Evolutionary conservation across 2,797 vertebrate genomes (phyloP).

Genomic region (Acanthornis magna): DNA sequence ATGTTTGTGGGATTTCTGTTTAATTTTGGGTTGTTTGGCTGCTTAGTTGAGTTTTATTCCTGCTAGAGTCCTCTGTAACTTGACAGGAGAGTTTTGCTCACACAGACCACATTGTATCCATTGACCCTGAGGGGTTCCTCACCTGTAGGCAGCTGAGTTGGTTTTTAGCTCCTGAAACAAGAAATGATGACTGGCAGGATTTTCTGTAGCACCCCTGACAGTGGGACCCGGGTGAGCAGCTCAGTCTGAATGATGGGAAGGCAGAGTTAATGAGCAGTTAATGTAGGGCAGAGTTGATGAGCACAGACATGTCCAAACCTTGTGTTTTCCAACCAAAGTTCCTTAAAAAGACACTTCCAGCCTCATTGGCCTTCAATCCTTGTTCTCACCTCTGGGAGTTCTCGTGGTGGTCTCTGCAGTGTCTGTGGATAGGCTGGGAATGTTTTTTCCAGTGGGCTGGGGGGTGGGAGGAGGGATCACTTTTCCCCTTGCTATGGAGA

Average conservation of each 20-base stretch:
- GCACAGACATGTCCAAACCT: neutral
- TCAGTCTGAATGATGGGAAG: neutral
- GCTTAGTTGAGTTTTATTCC: slow-evolving; percentile 5
- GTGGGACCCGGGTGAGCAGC: neutral
- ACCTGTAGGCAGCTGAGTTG: neutral
- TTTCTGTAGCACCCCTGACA: neutral
- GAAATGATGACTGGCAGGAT: neutral
- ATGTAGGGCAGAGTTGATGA: neutral
- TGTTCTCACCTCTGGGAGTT: slow-evolving; percentile 20
- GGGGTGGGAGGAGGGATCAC: neutral
- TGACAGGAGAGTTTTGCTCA: neutral
- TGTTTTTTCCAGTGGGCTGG: neutral
- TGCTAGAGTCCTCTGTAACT: neutral
- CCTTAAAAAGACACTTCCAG: slow-evolving; percentile 59
- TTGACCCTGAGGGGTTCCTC: neutral
- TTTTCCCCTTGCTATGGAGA: neutral
- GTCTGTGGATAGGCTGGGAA: neutral
- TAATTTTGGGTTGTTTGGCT: neutral
- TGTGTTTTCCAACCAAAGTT: slow-evolving; percentile 72
- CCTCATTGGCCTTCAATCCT: slow-evolving; percentile 7
- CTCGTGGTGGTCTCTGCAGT: neutral
- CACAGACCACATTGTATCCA: rapidly evolving
- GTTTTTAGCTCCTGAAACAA: neutral
- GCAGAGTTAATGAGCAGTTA: neutral
- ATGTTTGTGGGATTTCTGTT: neutral